These are phyloP conservation scores for Clitarchus hookeri DNA, from an alignment of 2,888 invertebrate species.

Conservation along the genomic window DNA sequence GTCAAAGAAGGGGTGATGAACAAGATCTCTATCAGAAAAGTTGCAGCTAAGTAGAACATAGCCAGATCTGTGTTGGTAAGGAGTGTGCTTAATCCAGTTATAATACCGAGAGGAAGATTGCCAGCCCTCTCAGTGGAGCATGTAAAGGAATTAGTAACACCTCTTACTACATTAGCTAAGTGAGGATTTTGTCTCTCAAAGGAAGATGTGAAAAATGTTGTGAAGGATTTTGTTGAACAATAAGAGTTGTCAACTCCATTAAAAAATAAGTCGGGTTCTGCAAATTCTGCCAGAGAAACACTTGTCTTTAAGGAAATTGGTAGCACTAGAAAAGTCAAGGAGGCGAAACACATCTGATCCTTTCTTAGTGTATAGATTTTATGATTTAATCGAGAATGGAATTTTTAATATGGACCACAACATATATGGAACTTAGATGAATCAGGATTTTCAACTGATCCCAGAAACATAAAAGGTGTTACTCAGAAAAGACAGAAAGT, in stretches of 20 bases:
- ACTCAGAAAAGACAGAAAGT: conserved; percentile 10
- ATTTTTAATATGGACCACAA: background rate
- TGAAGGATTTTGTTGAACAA: background rate
- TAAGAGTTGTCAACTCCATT: background rate
- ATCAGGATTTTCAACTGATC: background rate
- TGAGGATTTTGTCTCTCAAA: background rate
- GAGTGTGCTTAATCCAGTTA: background rate
- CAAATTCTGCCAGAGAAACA: too few species aligned
- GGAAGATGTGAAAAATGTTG: conserved; percentile 10
- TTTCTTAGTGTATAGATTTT: conserved; percentile 4
- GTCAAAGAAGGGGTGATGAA: background rate
- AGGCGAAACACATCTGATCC: conserved; percentile 1
- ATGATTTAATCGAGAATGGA: background rate
- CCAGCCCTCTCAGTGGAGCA: background rate
- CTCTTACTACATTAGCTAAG: background rate
- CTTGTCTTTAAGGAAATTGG: too few species aligned
- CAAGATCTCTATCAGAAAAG: background rate
- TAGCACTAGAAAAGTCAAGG: background rate
- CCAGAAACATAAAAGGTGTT: background rate
- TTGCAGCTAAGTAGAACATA: conserved; percentile 9
- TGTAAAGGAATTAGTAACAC: background rate
- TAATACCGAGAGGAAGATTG: background rate
- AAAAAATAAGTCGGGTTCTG: background rate
- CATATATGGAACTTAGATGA: background rate
- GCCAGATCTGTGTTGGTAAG: background rate